phyloP scores from a whole-genome alignment of 2,113 vertebrate species.

The Procavia capensis region DNA sequence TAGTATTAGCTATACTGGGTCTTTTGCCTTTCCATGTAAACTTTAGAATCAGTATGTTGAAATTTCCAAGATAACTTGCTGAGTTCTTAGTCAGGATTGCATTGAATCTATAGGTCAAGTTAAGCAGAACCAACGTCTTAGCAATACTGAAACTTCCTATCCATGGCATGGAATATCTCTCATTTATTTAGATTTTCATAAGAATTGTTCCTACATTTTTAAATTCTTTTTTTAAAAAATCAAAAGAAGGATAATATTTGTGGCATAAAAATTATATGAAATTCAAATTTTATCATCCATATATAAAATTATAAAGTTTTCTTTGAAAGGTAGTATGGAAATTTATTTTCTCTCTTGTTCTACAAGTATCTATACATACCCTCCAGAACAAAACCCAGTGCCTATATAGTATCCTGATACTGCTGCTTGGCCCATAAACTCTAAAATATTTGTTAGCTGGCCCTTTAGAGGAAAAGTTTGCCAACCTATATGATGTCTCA shows the following conservation, averaged over 20 bases:
- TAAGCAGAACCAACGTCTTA: neutral
- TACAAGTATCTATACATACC: neutral
- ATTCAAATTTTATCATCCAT: neutral
- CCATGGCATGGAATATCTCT: neutral
- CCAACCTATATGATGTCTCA: neutral
- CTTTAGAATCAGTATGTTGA: neutral
- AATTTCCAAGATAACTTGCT: neutral
- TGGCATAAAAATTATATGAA: neutral
- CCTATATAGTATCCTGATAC: neutral
- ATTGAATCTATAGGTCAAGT: neutral
- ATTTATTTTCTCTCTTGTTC: slow-evolving; percentile 16
- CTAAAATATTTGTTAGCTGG: neutral
- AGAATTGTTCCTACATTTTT: neutral
- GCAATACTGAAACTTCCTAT: neutral
- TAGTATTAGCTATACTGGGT: neutral
- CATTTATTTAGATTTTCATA: neutral
- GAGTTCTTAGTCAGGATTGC: neutral
- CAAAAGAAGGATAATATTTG: neutral
- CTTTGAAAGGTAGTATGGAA: neutral
- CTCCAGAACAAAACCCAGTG: too few relatives aligned
- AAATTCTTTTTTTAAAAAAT: slow-evolving; percentile 1
- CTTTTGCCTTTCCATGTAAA: neutral
- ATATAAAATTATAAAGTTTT: neutral
- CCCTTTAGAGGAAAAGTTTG: neutral
- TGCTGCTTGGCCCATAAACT: neutral